Base-by-base conservation (phyloP, 1,140 invertebrate genomes). In the Drosophila paulistorum region DNA sequence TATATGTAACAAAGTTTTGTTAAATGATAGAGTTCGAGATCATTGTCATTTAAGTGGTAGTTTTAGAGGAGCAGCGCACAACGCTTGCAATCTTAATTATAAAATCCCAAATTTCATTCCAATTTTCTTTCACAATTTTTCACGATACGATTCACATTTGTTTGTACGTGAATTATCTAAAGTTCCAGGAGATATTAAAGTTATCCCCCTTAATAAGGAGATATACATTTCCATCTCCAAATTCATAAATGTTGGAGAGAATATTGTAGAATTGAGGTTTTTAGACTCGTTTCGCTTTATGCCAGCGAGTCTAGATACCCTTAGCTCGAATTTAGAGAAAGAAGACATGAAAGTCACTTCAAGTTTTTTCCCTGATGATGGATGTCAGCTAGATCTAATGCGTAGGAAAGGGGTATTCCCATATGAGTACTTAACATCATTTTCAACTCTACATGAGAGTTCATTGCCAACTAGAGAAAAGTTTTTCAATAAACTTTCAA, bases 61-160 rank as follows among this genome's bases (percentile, higher is more conserved):
- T 7, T 70, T 39, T 30, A 70, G 61, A 37, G 87, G n/a, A 33
- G 41, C 20, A 23, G 20, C 20, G 2, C 20, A 23, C 17, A 17
- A 17, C 74, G 30, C 26, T 13, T 93, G 91, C 70, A 93, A 93
- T 77, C 42, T 92, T 23, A 76, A 91, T 63, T 92, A 75, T 77
- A 69, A 86, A 74, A 59, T 82, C 41, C 9, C 68, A 30, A 72
- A 76, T 67, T 90, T 91, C 69, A 65, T 92, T 65, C 91, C 92
- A 23, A 71, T 93, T 23, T 75, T 92, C 64, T 92, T 92, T 60
- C 89, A 91, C 80, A 90, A 91, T 79, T 78, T 92, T 62, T 83
- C 89, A 3, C 62, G 77, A 7, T 91, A 91, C 70, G 84, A 92
- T 76, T 65, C 62, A 42, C 91, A 93, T 73, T 71, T 92, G n/a